These are phyloP conservation scores for Erinaceus europaeus DNA, from an alignment of 2,113 vertebrate genomes.

Conservation along the genomic window DNA sequence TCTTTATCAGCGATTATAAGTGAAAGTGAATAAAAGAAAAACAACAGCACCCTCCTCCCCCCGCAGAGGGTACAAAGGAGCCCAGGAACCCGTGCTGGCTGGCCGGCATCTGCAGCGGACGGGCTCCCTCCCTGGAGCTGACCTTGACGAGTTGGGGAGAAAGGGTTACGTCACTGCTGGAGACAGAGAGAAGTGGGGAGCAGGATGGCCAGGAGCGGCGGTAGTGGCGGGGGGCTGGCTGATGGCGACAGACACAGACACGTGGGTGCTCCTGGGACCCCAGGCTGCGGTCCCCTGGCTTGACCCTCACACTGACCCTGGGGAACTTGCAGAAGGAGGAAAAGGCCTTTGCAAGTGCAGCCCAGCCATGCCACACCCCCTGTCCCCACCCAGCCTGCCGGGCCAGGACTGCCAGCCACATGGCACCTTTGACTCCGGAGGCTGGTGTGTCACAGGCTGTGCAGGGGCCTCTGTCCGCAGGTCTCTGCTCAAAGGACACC, in stretches of 20 bases:
- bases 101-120: too few relatives aligned
- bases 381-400: background rate
- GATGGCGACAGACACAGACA: background rate
- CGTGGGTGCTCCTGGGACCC: background rate
- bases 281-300: background rate
- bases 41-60: too few relatives aligned
- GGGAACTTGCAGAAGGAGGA: background rate
- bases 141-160: slow-evolving; percentile 76
- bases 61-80: too few relatives aligned
- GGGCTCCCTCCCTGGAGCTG: slow-evolving; percentile 45
- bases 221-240: background rate
- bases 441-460: background rate
- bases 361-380: background rate
- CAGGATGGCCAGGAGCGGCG: background rate
- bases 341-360: background rate
- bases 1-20: slow-evolving; percentile 40
- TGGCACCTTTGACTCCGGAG: slow-evolving; percentile 8
- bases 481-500: background rate
- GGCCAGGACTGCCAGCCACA: accelerated
- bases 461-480: background rate
- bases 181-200: slow-evolving; percentile 24
- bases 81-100: too few relatives aligned
- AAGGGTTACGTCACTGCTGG: slow-evolving; percentile 57
- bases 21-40: too few relatives aligned
- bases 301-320: background rate